Evolutionary conservation across 2,113 vertebrate genomes (phyloP), one percentile per base, ranked within the genome.

Genomic region (Aegotheles bennettii): DNA sequence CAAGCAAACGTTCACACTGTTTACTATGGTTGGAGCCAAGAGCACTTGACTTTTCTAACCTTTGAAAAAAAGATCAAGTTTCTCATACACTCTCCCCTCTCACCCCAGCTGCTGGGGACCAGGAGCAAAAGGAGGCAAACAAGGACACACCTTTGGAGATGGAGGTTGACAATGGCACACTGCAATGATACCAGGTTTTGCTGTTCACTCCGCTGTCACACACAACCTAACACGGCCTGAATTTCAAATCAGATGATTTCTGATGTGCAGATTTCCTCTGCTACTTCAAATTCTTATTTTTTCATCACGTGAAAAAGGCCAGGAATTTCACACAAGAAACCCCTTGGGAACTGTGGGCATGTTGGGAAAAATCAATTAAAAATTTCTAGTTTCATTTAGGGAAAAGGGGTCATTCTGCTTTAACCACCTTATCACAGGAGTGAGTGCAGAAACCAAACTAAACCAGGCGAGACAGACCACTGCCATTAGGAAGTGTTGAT

Each of bases 141-240:
- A 16, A 36, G 40, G 43, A 23, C 2, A 19, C 15, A 13, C 28
- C 59, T 80, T 6, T 0, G 1, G 56, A 36, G 51, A 18, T 4
- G 20, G 33, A 67, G 35, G 18, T 0, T n/a, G 47, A 8, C 26
- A 50, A 36, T 1, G 14, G 61, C 2, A 42, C 35, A 3, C 0
- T 7, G 16, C 43, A 42, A 23, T 9, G 11, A 8, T 1, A 7
- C 0, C 1, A 43, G 35, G 33, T 2, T 23, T 21, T 70, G 8
- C 54, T 60, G 21, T 14, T 64, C n/a, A 0, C 31, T 36, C 69
- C 14, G 54, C 33, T 63, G 42, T 16, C 86, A 29, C 5, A 3
- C 7, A 1, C 3, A 48, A 29, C 19, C 0, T 2, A 38, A 33
- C 40, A 47, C 1, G 4, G 35, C 9, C 1, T 11, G 45, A 38